phyloP scores from a whole-genome alignment of 1,140 invertebrate species.

The Melipona quadrifasciata region DNA sequence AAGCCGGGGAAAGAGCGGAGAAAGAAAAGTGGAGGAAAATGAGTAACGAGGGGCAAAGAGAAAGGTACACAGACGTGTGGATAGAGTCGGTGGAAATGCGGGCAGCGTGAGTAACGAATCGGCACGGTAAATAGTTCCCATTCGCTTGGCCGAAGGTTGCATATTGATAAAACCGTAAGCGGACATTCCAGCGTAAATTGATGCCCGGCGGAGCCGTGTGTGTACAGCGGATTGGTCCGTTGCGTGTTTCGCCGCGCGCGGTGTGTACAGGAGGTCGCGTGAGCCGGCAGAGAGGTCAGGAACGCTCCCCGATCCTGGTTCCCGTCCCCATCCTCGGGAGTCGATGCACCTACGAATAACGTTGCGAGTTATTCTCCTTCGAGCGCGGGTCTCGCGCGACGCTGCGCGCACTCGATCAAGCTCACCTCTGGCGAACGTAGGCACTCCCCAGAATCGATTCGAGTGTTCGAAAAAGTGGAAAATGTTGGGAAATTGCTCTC shows the following conservation, averaged over 20 bases:
- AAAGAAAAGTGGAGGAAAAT: background rate
- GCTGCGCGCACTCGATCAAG: background rate
- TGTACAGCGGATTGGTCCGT: conserved; percentile 34
- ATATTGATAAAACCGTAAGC: conserved; percentile 60
- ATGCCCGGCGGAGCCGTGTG: conserved; percentile 34
- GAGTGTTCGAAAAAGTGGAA: too few relatives aligned
- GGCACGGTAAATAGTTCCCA: conserved; percentile 46
- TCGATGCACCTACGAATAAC: conserved; percentile 6
- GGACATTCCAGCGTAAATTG: conserved; percentile 56
- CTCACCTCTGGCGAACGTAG: background rate
- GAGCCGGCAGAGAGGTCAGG: conserved; percentile 53
- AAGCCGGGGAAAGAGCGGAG: background rate
- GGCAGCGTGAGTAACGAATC: conserved; percentile 45
- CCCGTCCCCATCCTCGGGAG: conserved; percentile 14
- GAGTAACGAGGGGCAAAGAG: background rate
- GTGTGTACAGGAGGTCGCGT: conserved; percentile 47
- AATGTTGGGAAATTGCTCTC: background rate
- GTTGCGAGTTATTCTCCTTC: conserved; percentile 16
- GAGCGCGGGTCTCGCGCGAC: background rate
- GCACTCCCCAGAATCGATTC: too few relatives aligned
- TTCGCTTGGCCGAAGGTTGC: conserved; percentile 45
- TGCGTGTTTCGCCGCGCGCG: conserved; percentile 56
- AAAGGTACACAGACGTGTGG: background rate
- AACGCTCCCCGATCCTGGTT: conserved; percentile 42
- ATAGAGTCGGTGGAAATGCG: background rate